A percentile compares a stretch with the other conserved stretches of the same genome.
Evolutionary conservation across 2,888 invertebrate species (phyloP).

Genomic region (Lepidocyrtoides sp.): DNA sequence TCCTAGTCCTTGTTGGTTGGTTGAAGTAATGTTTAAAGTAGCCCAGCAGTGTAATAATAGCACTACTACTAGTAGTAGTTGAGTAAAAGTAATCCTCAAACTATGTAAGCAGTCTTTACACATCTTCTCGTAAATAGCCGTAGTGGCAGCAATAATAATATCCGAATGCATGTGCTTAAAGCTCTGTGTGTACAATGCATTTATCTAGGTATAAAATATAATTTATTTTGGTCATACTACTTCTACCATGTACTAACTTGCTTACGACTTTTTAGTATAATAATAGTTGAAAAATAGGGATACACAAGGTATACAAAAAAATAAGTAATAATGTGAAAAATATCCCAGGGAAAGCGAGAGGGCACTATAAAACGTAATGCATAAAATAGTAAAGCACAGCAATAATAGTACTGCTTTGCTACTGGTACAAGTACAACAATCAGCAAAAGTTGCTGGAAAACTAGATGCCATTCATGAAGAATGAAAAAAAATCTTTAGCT

Average conservation of each 20-base stretch:
- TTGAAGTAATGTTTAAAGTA: conserved; percentile 20
- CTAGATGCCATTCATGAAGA: conserved; percentile 21
- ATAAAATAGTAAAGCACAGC: background rate
- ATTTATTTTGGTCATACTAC: too few relatives aligned
- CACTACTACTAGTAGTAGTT: too few relatives aligned
- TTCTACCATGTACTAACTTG: too few relatives aligned
- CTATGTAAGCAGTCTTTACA: conserved; percentile 35
- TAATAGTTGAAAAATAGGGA: too few relatives aligned
- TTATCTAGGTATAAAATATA: too few relatives aligned
- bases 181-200: too few relatives aligned
- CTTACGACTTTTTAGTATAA: too few relatives aligned
- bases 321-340: background rate
- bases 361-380: background rate
- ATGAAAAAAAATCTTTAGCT: background rate
- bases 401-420: conserved; percentile 20
- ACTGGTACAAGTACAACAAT: background rate
- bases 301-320: background rate
- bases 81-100: conserved; percentile 63
- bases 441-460: conserved; percentile 26
- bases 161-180: too few relatives aligned
- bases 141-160: background rate
- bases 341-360: background rate
- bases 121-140: background rate
- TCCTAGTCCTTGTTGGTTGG: background rate
- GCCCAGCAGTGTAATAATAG: background rate